Evolutionary conservation across 2,888 invertebrate species (phyloP).

Genomic region (Nudaria mundana): DNA sequence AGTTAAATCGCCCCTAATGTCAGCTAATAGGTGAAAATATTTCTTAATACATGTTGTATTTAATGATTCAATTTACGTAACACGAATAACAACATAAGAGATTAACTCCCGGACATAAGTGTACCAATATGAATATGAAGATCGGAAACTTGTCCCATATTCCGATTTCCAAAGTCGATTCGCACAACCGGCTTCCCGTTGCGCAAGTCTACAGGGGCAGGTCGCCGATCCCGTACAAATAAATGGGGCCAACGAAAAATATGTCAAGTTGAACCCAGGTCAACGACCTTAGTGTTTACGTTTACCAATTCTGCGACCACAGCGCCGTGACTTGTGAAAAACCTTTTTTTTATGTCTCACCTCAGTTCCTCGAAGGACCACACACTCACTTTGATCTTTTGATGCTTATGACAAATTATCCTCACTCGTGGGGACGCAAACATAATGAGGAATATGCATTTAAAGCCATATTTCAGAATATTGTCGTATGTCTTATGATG

Average conservation of each 20-base stretch:
- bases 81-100: constrained; percentile 9
- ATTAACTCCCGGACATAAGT: constrained; percentile 12
- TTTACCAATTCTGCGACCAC: constrained; percentile 57
- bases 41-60: background rate
- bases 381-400: constrained; percentile 27
- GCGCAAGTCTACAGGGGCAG: constrained; percentile 60
- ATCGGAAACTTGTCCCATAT: constrained; percentile 38
- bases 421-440: constrained; percentile 6
- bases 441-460: constrained; percentile 22
- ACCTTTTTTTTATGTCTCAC: constrained; percentile 14
- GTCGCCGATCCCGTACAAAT: constrained; percentile 71
- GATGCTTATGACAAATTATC: constrained; percentile 15
- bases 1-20: too few species aligned
- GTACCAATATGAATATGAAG: constrained; percentile 12
- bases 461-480: constrained; percentile 18
- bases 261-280: constrained; percentile 78
- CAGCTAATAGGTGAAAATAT: background rate
- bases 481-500: too few species aligned
- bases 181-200: constrained; percentile 63
- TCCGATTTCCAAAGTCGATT: constrained; percentile 45
- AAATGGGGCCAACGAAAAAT: constrained; percentile 75
- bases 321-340: constrained; percentile 30
- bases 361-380: constrained; percentile 19
- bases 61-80: constrained; percentile 10
- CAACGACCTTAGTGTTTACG: constrained; percentile 70